Conservation (phyloP, 2,888 invertebrate genomes). For the Griposia aprilina region DNA sequence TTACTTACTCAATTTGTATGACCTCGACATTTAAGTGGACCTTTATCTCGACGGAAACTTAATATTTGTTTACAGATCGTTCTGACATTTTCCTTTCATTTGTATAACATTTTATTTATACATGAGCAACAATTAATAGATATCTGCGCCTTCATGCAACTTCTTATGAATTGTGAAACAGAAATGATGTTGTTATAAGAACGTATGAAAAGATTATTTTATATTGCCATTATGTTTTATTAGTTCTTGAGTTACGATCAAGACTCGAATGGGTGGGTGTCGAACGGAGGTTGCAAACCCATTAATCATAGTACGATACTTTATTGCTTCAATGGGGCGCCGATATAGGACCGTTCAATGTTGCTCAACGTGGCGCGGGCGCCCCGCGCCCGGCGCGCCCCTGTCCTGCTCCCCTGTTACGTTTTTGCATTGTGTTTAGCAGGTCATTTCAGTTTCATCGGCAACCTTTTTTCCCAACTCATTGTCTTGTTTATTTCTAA, state of each 20-base stretch:
- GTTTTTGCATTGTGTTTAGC: constrained; percentile 52
- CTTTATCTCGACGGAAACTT: constrained; percentile 36
- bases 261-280: constrained; percentile 80
- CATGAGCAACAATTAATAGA: background rate
- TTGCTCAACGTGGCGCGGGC: constrained; percentile 74
- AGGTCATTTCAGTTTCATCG: constrained; percentile 35
- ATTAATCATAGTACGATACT: constrained; percentile 87
- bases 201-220: constrained; percentile 53
- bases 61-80: constrained; percentile 45
- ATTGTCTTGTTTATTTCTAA: constrained; percentile 25
- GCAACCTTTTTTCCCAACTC: constrained; percentile 16
- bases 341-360: constrained; percentile 77
- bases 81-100: constrained; percentile 26
- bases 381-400: constrained; percentile 45
- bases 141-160: background rate
- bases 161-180: background rate
- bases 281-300: constrained; percentile 77
- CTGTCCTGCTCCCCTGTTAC: constrained; percentile 34
- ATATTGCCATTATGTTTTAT: constrained; percentile 68
- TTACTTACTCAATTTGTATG: constrained; percentile 33
- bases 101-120: constrained; percentile 23
- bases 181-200: constrained; percentile 1
- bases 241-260: constrained; percentile 77
- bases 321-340: constrained; percentile 86
- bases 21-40: constrained; percentile 42